Conservation (phyloP, 2,113 vertebrate genomes). For the Tringa solitaria region DNA sequence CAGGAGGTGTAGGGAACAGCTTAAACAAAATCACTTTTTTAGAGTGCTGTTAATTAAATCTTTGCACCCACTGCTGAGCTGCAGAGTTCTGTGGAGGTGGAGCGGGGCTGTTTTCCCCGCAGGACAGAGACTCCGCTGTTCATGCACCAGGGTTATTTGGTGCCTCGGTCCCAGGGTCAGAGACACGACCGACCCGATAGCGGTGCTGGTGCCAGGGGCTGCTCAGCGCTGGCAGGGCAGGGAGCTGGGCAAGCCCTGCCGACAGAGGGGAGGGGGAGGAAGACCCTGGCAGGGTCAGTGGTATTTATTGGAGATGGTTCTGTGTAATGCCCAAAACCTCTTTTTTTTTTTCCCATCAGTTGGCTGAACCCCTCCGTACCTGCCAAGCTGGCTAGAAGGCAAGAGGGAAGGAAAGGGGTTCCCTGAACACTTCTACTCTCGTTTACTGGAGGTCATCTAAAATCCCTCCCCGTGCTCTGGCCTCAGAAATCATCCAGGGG, state of each 20-base stretch:
- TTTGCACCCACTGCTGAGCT: neutral
- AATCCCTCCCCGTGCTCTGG: neutral
- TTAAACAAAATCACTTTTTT: neutral
- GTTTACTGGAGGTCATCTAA: neutral
- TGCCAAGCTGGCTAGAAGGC: neutral
- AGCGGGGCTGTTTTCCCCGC: neutral
- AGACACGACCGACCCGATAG: too few relatives aligned
- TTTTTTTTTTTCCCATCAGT: neutral
- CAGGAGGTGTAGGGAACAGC: neutral
- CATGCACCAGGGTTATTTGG: accelerated
- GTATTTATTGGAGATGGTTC: neutral
- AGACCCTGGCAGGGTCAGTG: neutral
- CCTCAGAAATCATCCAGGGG: neutral
- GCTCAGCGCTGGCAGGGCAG: neutral
- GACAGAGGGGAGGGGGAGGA: neutral
- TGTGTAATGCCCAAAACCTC: neutral
- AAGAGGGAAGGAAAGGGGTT: neutral
- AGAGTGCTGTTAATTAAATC: neutral
- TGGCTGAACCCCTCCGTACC: neutral
- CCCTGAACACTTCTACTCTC: neutral
- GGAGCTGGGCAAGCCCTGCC: neutral
- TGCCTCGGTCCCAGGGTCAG: neutral
- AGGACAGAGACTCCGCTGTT: neutral
- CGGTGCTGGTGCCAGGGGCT: neutral
- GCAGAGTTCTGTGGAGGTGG: neutral